These are phyloP conservation scores for Parascotia fuliginaria DNA, from an alignment of 2,888 invertebrate species.

Conservation along the genomic window DNA sequence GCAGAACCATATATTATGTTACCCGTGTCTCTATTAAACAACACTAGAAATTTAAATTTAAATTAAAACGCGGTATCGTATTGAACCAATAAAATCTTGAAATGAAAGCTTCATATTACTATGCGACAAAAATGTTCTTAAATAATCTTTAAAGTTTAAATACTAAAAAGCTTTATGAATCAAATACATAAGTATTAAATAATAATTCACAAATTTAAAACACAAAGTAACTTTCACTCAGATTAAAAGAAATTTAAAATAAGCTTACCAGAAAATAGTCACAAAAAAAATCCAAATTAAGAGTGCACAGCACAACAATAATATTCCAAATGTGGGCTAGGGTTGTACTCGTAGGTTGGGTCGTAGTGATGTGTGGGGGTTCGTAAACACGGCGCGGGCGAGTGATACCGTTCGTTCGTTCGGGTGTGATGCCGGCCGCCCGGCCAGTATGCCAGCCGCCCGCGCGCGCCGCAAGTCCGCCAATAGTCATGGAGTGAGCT, in stretches of 20 bases:
- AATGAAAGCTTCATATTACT: too few relatives aligned
- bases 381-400: constrained; percentile 78
- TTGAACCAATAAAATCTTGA: too few relatives aligned
- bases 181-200: too few relatives aligned
- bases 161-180: too few relatives aligned
- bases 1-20: too few relatives aligned
- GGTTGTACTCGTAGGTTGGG: constrained; percentile 15
- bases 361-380: constrained; percentile 56
- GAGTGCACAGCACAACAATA: constrained; percentile 43
- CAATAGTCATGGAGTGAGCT: constrained; percentile 56
- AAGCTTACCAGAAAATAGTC: constrained; percentile 25
- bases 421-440: constrained; percentile 80
- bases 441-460: constrained; percentile 68
- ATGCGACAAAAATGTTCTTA: too few relatives aligned
- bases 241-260: not conserved
- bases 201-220: too few relatives aligned
- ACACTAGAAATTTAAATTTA: too few relatives aligned
- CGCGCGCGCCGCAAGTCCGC: constrained; percentile 53
- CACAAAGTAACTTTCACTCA: too few relatives aligned
- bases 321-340: constrained; percentile 21
- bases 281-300: constrained; percentile 38
- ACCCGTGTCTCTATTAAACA: too few relatives aligned
- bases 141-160: too few relatives aligned
- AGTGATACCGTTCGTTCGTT: constrained; percentile 77
- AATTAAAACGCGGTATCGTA: too few relatives aligned